A percentile compares a stretch with the other conserved stretches of the same genome.
phyloP scores from a whole-genome alignment of 2,113 vertebrate species.

The Haemorhous mexicanus region DNA sequence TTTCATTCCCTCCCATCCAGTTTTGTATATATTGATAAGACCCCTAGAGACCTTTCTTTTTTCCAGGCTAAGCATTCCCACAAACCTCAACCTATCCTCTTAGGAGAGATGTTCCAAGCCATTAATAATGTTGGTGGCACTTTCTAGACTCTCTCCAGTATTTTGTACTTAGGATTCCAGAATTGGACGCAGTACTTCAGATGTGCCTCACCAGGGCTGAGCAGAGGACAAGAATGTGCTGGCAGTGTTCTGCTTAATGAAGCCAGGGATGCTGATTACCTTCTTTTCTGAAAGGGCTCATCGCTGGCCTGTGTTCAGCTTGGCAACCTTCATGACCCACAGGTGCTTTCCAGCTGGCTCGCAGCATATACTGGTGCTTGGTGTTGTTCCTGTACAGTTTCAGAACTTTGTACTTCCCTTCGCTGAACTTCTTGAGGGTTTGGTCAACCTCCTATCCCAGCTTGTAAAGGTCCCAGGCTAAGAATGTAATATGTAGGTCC shows the following conservation, averaged over 20 bases:
- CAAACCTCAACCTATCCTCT: not conserved
- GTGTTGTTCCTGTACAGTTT: not conserved
- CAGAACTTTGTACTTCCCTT: not conserved
- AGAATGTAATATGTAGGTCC: accelerated
- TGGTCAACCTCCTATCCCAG: not conserved
- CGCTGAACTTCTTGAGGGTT: not conserved
- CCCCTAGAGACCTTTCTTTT: not conserved
- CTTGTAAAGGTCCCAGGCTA: not conserved
- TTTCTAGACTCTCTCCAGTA: not conserved
- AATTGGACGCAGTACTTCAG: not conserved
- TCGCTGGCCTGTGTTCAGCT: not conserved
- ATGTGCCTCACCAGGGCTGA: not conserved
- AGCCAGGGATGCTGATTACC: not conserved
- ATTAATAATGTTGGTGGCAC: not conserved
- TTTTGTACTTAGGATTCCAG: not conserved
- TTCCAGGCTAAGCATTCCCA: not conserved
- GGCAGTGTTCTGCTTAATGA: not conserved
- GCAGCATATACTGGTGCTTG: not conserved
- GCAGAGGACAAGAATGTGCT: not conserved
- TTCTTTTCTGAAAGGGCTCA: not conserved
- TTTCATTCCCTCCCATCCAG: not conserved
- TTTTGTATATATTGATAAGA: not conserved
- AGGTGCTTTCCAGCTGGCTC: not conserved
- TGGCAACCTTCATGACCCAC: not conserved
- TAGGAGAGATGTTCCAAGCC: not conserved